These are phyloP conservation scores for Podarcis muralis DNA, from an alignment of 2,113 vertebrate genomes.

Conservation along the genomic window DNA sequence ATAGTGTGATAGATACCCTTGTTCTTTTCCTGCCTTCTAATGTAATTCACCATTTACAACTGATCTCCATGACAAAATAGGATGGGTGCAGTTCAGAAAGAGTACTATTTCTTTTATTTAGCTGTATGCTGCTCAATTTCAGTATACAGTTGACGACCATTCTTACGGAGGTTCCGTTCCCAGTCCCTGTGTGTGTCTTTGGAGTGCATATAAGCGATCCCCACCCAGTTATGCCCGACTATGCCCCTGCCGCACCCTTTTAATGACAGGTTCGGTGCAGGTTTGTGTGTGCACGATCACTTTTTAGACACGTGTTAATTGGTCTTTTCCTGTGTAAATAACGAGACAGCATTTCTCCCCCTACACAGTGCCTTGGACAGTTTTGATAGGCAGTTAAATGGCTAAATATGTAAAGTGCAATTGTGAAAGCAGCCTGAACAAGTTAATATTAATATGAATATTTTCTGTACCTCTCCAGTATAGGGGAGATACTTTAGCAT, in stretches of 20 bases:
- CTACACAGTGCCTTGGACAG: background rate
- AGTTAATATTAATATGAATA: background rate
- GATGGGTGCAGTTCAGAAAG: background rate
- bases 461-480: background rate
- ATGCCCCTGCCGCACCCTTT: no score
- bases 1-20: background rate
- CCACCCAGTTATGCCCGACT: no score
- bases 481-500: background rate
- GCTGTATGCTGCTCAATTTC: background rate
- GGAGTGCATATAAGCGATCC: no score
- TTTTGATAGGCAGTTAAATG: background rate
- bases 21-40: slow-evolving; percentile 2
- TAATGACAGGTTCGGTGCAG: no score
- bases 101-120: background rate
- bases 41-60: background rate
- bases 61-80: background rate
- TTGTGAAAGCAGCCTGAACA: background rate
- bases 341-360: no score
- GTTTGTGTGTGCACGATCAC: no score
- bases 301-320: no score
- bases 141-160: background rate
- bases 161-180: no score
- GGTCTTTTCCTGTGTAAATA: no score
- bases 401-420: background rate
- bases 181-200: no score